These are phyloP conservation scores for Lochmaea crataegi DNA, from an alignment of 2,888 invertebrate species.

Conservation along the genomic window DNA sequence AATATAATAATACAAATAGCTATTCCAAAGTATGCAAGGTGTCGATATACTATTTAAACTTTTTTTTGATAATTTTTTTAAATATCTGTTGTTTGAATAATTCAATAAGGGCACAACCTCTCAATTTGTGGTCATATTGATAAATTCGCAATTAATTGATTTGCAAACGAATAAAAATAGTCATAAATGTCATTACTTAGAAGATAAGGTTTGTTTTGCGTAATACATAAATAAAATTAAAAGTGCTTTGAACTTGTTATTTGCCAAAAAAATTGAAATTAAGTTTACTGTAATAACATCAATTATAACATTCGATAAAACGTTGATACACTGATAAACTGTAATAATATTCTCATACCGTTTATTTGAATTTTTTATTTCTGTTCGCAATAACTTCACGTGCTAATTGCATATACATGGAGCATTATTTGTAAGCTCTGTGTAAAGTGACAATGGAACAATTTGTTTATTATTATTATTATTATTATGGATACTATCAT, in stretches of 20 bases:
- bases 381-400: no score
- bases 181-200: neutral
- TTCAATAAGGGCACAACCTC: neutral
- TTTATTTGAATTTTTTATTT: neutral
- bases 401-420: no score
- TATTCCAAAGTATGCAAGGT: no score
- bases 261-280: neutral
- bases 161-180: neutral
- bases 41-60: no score
- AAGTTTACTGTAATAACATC: neutral
- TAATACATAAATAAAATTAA: neutral
- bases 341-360: neutral
- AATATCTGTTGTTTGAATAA: neutral
- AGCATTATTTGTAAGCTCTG: no score
- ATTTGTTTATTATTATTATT: no score
- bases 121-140: neutral
- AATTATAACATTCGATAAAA: neutral
- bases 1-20: no score
- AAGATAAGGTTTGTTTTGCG: neutral
- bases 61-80: no score
- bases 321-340: neutral
- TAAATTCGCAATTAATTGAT: neutral
- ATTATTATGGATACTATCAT: no score
- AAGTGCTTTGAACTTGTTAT: conserved; percentile 7
- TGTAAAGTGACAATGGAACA: no score